A percentile compares a stretch with the other conserved stretches of the same genome.
These are phyloP conservation scores for Trichogramma dendrolimi DNA, from an alignment of 2,888 invertebrate species.

Conservation along the genomic window DNA sequence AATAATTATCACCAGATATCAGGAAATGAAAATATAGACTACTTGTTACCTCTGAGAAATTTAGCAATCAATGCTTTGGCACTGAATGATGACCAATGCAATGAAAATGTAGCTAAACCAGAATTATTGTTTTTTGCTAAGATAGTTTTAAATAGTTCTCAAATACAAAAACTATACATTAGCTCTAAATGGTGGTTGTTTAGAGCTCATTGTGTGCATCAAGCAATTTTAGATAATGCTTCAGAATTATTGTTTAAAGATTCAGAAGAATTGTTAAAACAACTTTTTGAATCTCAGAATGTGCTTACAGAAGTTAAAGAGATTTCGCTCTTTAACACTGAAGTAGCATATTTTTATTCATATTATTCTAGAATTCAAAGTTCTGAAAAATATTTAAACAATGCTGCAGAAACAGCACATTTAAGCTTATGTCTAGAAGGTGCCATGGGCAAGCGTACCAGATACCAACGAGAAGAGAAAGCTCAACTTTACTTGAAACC, in stretches of 20 bases:
- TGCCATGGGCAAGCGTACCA: slow-evolving; percentile 84
- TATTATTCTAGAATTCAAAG: slow-evolving; percentile 70
- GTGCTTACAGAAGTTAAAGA: slow-evolving; percentile 33
- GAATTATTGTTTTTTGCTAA: slow-evolving; percentile 50
- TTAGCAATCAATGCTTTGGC: slow-evolving; percentile 45
- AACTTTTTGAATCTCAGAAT: slow-evolving; percentile 33
- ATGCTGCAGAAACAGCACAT: slow-evolving; percentile 62
- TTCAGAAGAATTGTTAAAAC: slow-evolving; percentile 55
- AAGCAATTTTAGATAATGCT: slow-evolving; percentile 71
- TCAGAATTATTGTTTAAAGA: slow-evolving; percentile 65
- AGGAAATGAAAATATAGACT: slow-evolving; percentile 43
- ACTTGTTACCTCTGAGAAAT: slow-evolving; percentile 34
- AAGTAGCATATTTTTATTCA: slow-evolving; percentile 65
- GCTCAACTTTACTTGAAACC: slow-evolving; percentile 79
- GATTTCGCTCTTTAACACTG: slow-evolving; percentile 55
- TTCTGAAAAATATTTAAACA: slow-evolving; percentile 65
- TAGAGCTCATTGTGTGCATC: slow-evolving; percentile 70
- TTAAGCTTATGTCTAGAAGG: slow-evolving; percentile 70
- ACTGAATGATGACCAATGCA: slow-evolving; percentile 45
- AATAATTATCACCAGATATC: slow-evolving; percentile 78
- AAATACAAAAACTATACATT: slow-evolving; percentile 53
- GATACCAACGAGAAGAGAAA: slow-evolving; percentile 75
- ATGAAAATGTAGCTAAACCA: slow-evolving; percentile 41
- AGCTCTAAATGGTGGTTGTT: slow-evolving; percentile 63
- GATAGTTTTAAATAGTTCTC: slow-evolving; percentile 43